Evolutionary conservation across 2,888 invertebrate genomes (phyloP), one percentile per base, ranked within the genome.

Genomic region (Clivina fossor): DNA sequence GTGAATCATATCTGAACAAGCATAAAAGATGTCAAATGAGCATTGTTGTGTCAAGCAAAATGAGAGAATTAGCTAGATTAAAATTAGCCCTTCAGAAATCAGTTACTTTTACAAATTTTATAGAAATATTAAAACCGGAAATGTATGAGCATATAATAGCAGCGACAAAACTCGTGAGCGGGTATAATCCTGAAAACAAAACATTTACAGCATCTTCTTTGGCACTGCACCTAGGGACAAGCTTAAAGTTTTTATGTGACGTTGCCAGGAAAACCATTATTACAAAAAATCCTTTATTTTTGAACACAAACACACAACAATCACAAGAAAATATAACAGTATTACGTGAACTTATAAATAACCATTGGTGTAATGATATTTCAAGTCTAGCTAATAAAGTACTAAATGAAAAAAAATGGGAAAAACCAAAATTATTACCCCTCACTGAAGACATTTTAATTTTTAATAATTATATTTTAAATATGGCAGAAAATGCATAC

Each of bases 301-400:
- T 41, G 44, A n/a, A n/a, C n/a, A n/a, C n/a, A n/a, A n/a, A n/a
- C n/a, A n/a, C n/a, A n/a, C n/a, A n/a, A n/a, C n/a, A 40, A 33
- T 30, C 8, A 9, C 15, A 4, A 24, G 49, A 49, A 38, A 9
- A 51, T 13, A 47, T 56, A 8, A 2, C 3, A n/a, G 56, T 41
- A 24, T n/a, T 56, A 2, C 16, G 37, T n/a, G 41, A 56, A 50
- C 18, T 59, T 20, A 48, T 66, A 20, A 57, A 55, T 20, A 54
- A 40, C 5, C 64, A 64, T 43, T 65, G 65, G 65, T 62, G 60
- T 32, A 62, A 38, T 11, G 64, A 66, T 55, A 18, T 64, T 16
- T 61, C 63, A 1, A 64, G 64, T 47, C 41, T 65, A 38, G 66
- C 65, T 4, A 48, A 60, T 11, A 65, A 66, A 56, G 46, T 33